These are phyloP conservation scores for Morone chrysops DNA, from an alignment of 2,113 vertebrate genomes.

Conservation along the genomic window DNA sequence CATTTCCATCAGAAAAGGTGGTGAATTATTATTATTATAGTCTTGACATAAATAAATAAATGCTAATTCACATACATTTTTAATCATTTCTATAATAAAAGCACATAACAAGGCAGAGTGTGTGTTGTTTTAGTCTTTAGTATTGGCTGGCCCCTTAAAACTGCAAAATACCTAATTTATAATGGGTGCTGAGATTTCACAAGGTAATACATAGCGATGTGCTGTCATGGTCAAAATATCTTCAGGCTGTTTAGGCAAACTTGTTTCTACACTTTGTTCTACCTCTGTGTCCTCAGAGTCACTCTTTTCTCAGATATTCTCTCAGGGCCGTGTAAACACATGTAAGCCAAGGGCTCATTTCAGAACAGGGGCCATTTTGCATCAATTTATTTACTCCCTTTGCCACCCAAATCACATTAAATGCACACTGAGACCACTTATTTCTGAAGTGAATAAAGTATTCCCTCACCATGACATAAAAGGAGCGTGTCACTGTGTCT, in stretches of 20 bases:
- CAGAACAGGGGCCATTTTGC: slow-evolving; percentile 26
- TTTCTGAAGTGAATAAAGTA: slow-evolving; percentile 31
- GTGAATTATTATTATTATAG: slow-evolving; percentile 7
- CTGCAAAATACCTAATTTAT: slow-evolving; percentile 22
- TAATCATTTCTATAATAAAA: slow-evolving; percentile 35
- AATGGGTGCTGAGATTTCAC: slow-evolving; percentile 8
- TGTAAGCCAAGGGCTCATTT: slow-evolving; percentile 1
- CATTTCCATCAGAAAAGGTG: slow-evolving; percentile 9
- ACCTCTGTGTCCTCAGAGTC: neutral
- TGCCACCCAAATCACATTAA: slow-evolving; percentile 29
- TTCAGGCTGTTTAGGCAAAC: slow-evolving; percentile 8
- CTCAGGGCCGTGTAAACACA: neutral
- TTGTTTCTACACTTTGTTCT: neutral
- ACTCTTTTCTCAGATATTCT: slow-evolving; percentile 8
- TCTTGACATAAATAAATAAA: neutral
- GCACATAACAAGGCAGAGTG: slow-evolving; percentile 15
- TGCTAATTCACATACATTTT: slow-evolving; percentile 44
- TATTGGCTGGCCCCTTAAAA: neutral
- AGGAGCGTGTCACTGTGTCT: neutral
- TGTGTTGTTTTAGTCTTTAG: slow-evolving; percentile 1
- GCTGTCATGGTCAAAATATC: slow-evolving; percentile 34
- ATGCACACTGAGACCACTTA: slow-evolving; percentile 6
- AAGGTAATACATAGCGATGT: slow-evolving; percentile 11
- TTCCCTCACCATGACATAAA: slow-evolving; percentile 21
- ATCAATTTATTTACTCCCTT: slow-evolving; percentile 48